A percentile compares a stretch with the other conserved stretches of the same genome.
phyloP scores from a whole-genome alignment of 2,888 invertebrate species.

The Plemyria rubiginata region DNA sequence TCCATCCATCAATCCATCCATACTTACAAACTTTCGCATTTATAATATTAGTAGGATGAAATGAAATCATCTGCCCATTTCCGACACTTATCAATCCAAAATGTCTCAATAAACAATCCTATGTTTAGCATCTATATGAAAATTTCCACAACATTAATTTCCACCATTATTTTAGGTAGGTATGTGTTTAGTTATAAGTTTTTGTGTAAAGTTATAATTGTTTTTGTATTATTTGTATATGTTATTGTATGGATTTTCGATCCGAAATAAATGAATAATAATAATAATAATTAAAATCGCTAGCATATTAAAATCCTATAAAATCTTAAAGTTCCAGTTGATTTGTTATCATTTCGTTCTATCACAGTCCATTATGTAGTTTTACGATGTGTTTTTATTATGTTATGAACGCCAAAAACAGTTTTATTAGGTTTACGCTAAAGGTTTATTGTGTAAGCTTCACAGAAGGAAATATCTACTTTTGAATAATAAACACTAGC shows the following conservation, averaged over 20 bases:
- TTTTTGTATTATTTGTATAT: too few species aligned
- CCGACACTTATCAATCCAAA: constrained; percentile 1
- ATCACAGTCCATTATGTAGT: constrained; percentile 16
- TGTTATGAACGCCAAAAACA: constrained; percentile 19
- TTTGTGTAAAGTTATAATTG: too few species aligned
- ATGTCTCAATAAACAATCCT: not conserved
- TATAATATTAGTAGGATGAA: too few species aligned
- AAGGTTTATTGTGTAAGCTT: constrained; percentile 17
- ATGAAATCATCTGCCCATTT: constrained; percentile 13
- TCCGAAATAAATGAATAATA: too few species aligned
- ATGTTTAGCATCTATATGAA: not conserved
- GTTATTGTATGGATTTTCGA: too few species aligned
- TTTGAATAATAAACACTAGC: not conserved
- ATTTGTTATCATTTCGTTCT: constrained; percentile 7
- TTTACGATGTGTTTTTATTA: constrained; percentile 14
- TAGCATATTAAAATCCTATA: constrained; percentile 12
- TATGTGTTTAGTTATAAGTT: too few species aligned
- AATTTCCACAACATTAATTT: not conserved
- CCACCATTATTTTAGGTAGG: too few species aligned
- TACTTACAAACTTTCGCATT: too few species aligned
- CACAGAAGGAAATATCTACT: not conserved
- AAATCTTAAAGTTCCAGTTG: constrained; percentile 4
- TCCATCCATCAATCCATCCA: too few species aligned
- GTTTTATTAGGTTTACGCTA: constrained; percentile 16
- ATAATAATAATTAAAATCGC: too few species aligned